A percentile compares a stretch with the other conserved stretches of the same genome.
phyloP scores from a whole-genome alignment of 2,113 vertebrate genomes.

The Pedetes capensis region DNA sequence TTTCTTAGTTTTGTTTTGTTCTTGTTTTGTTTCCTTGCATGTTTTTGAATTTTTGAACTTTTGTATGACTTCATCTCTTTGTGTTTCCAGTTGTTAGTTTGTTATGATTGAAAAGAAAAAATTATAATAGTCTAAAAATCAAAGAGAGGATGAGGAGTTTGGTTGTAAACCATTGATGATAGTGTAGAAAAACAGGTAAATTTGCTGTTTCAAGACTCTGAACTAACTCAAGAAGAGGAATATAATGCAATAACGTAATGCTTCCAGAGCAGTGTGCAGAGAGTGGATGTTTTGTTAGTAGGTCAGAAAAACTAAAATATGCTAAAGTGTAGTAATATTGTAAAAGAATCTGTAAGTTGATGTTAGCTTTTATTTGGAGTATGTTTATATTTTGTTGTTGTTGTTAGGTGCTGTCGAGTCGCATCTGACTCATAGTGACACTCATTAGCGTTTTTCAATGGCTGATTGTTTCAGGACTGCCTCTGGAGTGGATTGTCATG shows the following conservation, averaged over 20 bases:
- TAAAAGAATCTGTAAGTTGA: background rate
- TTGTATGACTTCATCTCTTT: background rate
- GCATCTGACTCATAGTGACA: too few species aligned
- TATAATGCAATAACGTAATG: background rate
- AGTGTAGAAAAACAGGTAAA: background rate
- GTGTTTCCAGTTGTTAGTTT: background rate
- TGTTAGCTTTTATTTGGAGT: background rate
- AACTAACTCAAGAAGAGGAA: slow-evolving; percentile 46
- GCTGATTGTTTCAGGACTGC: too few species aligned
- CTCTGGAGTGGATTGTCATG: too few species aligned
- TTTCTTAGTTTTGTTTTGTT: too few species aligned
- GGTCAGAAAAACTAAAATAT: background rate
- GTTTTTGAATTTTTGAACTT: background rate
- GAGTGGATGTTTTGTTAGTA: background rate
- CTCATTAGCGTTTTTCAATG: too few species aligned
- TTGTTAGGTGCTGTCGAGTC: too few species aligned
- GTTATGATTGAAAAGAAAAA: background rate
- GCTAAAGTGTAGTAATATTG: background rate
- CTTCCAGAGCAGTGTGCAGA: background rate
- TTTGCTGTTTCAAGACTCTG: background rate
- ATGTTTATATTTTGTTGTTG: too few species aligned
- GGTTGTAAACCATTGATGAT: background rate
- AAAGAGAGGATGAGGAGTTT: background rate
- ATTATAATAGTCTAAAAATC: background rate
- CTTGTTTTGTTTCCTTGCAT: background rate